Evolutionary conservation across 2,888 invertebrate species (phyloP).

Genomic region (Eustalomyia histrio): DNA sequence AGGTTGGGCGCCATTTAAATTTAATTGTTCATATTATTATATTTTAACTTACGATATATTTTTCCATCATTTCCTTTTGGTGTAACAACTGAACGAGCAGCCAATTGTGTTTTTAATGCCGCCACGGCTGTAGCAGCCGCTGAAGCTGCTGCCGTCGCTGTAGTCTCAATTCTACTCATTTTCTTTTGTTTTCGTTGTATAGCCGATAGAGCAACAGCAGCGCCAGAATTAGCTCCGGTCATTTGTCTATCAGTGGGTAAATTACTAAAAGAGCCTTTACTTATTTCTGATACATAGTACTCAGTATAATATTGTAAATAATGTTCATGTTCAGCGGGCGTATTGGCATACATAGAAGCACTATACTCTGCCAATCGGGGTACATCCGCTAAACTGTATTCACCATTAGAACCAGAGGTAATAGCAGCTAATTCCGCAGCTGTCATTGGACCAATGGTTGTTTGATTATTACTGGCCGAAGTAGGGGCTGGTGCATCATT

Average conservation of each 20-base stretch:
- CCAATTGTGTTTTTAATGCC: slow-evolving; percentile 64
- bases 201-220: slow-evolving; percentile 93
- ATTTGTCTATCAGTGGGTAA: slow-evolving; percentile 73
- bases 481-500: slow-evolving; percentile 30
- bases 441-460: slow-evolving; percentile 62
- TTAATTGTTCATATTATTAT: too few relatives aligned
- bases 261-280: slow-evolving; percentile 74
- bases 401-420: slow-evolving; percentile 54
- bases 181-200: slow-evolving; percentile 81
- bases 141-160: slow-evolving; percentile 76
- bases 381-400: slow-evolving; percentile 83
- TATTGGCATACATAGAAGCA: slow-evolving; percentile 87
- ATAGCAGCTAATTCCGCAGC: slow-evolving; percentile 57
- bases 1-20: too few relatives aligned
- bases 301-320: slow-evolving; percentile 87
- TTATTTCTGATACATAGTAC: slow-evolving; percentile 82
- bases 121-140: slow-evolving; percentile 74
- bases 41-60: slow-evolving; percentile 75
- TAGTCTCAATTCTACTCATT: slow-evolving; percentile 76
- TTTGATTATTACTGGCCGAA: slow-evolving; percentile 13
- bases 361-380: slow-evolving; percentile 88
- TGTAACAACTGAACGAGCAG: slow-evolving; percentile 67
- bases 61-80: slow-evolving; percentile 78
- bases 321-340: slow-evolving; percentile 85
- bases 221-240: slow-evolving; percentile 87